Conservation (phyloP, 2,113 vertebrate genomes). For the Antechinus flavipes region DNA sequence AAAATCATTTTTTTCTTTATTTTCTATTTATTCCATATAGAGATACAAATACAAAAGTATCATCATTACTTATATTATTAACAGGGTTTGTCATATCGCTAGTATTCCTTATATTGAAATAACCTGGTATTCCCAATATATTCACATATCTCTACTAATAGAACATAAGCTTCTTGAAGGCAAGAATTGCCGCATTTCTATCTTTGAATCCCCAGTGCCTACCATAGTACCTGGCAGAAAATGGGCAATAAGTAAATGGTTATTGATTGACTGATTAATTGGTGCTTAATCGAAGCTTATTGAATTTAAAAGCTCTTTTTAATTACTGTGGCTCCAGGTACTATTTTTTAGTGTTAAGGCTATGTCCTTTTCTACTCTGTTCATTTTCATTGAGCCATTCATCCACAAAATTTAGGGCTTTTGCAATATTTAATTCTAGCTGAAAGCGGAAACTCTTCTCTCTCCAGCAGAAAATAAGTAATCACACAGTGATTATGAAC, state of each 20-base stretch:
- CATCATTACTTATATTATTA: neutral
- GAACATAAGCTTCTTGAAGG: neutral
- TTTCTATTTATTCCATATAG: neutral
- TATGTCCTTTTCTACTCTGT: neutral
- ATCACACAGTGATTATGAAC: constrained; percentile 47
- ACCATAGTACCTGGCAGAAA: neutral
- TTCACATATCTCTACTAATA: neutral
- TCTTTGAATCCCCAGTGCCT: neutral
- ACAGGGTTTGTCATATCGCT: neutral
- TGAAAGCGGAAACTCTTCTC: neutral
- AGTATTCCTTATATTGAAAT: neutral
- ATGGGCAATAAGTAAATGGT: neutral
- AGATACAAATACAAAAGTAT: neutral
- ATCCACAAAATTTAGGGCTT: constrained; percentile 49
- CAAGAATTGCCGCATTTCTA: neutral
- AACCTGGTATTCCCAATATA: neutral
- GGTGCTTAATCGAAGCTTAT: neutral
- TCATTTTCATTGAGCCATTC: constrained; percentile 24
- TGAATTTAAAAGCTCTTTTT: neutral
- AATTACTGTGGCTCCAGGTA: neutral
- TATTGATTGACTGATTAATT: neutral
- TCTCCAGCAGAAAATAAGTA: neutral
- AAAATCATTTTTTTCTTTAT: neutral
- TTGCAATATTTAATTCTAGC: constrained; percentile 43
- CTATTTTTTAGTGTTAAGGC: neutral